Conservation (phyloP, 1,140 invertebrate genomes). For the Brachionus sp. region DNA sequence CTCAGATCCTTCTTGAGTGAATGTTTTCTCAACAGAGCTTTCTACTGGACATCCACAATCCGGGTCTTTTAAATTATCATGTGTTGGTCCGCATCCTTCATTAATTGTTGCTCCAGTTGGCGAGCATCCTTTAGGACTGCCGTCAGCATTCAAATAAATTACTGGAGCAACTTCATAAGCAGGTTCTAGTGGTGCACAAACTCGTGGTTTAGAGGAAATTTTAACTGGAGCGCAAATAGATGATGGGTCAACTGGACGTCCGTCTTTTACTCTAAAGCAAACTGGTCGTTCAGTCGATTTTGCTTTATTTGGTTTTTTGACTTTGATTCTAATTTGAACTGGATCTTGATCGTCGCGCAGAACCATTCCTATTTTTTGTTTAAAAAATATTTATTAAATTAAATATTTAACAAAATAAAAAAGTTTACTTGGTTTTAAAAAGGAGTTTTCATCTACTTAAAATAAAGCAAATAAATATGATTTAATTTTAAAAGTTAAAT, state of each 20-base stretch:
- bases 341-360: not conserved
- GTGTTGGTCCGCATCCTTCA: not conserved
- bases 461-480: not conserved
- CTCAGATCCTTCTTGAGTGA: not conserved
- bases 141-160: not conserved
- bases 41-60: slow-evolving; percentile 8
- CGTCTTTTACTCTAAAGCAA: not conserved
- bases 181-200: not conserved
- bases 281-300: slow-evolving; percentile 9
- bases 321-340: slow-evolving; percentile 1
- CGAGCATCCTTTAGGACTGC: not conserved
- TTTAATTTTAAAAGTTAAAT: not conserved
- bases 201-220: not conserved
- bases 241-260: not conserved
- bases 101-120: too few relatives aligned
- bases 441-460: not conserved
- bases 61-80: not conserved
- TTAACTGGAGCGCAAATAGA: not conserved
- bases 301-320: not conserved
- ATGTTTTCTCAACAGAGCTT: not conserved
- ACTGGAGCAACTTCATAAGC: slow-evolving; percentile 17
- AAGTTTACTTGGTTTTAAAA: not conserved
- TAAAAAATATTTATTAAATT: too few relatives aligned
- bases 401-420: not conserved
- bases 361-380: not conserved